Evolutionary conservation across 1,140 invertebrate species (phyloP), one percentile per base, ranked within the genome.

Genomic region (Lordiphosa mommai): DNA sequence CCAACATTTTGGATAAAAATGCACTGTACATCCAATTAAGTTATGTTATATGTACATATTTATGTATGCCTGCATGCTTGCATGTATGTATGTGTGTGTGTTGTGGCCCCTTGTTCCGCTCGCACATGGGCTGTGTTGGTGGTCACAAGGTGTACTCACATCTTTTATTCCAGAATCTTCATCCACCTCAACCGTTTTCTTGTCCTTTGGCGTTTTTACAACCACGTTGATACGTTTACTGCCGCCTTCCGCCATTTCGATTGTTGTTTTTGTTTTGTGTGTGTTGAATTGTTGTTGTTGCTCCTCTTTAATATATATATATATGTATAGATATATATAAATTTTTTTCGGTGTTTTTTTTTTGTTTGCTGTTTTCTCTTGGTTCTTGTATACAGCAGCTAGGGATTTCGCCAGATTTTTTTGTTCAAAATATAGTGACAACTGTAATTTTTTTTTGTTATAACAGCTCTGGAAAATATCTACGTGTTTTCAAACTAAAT

Each of bases 181-280:
- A 69, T 94, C 93, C 40, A 98, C 93, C 91, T 97, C 93, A 57
- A 99, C 92, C 71, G 92, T 93, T 90, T 98, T 95, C 89, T 96
- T 96, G 90, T 98, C 96, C 92, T 98, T 98, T 29, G 97, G 95
- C 61, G 97, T 98, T 95, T 98, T 98, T 51, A 99, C 95, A 82
- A 94, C 96, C 88, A 99, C 92, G 74, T 93, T 96, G 88, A 98
- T 92, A 89, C 91, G 91, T 65, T 91, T 90, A 87, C 91, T 91
- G 85, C 91, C 91, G 89, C 91, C 91, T 89, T 92, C 91, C 91
- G 91, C 91, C 91, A 92, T 92, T 92, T 91, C 82, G 61, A 46
- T 76, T 56, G 44, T 63, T 49, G 33, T 67, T 70, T 55, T 37
- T 32, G 37, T 51, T 34, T 34, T 60, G 34, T 29, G 23, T 29